Conservation (phyloP, 2,113 vertebrate genomes). For the Phrynosoma blainvillii region DNA sequence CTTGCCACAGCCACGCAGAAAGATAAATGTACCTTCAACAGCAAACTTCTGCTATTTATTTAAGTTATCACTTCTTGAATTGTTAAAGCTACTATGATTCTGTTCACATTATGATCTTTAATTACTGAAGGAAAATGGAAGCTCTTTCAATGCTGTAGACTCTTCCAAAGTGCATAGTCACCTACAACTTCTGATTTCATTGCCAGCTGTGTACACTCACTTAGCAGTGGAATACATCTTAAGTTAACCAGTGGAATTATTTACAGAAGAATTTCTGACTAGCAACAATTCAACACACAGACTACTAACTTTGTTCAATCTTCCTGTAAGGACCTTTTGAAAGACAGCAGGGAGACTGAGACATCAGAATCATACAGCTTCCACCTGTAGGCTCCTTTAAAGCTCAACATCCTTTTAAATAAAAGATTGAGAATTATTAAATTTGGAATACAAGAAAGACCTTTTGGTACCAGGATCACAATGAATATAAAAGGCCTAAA, state of each 20-base stretch:
- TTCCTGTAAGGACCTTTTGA: slow-evolving; percentile 36
- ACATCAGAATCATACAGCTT: slow-evolving; percentile 32
- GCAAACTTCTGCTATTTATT: slow-evolving; percentile 33
- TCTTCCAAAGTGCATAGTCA: slow-evolving; percentile 22
- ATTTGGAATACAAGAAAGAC: slow-evolving; percentile 61
- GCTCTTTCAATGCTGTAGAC: slow-evolving; percentile 9
- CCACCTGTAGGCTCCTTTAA: slow-evolving; percentile 40
- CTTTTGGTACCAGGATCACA: slow-evolving; percentile 56
- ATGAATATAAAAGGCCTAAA: slow-evolving; percentile 54
- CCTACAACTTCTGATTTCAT: slow-evolving; percentile 50
- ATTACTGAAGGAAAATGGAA: slow-evolving; percentile 35
- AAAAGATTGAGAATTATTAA: slow-evolving; percentile 33
- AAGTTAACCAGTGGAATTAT: slow-evolving; percentile 20
- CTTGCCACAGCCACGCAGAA: not conserved
- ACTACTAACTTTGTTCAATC: slow-evolving; percentile 9
- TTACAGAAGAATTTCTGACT: slow-evolving; percentile 46
- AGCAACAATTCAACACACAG: slow-evolving; percentile 40
- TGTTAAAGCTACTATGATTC: slow-evolving; percentile 54
- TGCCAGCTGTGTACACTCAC: slow-evolving; percentile 31
- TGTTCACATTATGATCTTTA: slow-evolving; percentile 28
- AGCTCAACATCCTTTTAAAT: not conserved
- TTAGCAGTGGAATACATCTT: not conserved
- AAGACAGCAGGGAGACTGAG: slow-evolving; percentile 57
- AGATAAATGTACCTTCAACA: slow-evolving; percentile 28
- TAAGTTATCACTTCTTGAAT: slow-evolving; percentile 41